Base-by-base conservation (phyloP, 1,140 invertebrate species). In the Apocrypta bakeri region DNA sequence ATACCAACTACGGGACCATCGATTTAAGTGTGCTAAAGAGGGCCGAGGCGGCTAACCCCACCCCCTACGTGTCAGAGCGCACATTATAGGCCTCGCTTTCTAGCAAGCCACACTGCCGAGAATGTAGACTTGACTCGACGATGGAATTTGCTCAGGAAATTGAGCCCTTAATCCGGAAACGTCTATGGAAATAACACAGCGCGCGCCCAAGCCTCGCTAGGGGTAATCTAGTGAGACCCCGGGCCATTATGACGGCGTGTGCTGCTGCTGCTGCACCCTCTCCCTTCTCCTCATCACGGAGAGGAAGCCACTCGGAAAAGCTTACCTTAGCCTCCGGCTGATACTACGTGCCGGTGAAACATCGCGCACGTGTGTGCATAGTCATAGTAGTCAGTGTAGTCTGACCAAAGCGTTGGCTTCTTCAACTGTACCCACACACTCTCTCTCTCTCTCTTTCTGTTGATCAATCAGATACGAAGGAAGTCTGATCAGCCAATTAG, bases 81-180 rank as follows among this genome's bases (percentile, higher is more conserved):
- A 56, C 33, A 37, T 37, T 42, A 42, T 56, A 56, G 48, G 48
- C 48, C 48, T 56, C 42, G 14, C 33, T 37, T 9, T 2, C 33
- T 4, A 2, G 9, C 69, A n/a, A 72, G 69, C 33, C 29, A 21
- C 21, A 40, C 69, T n/a, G 17, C 8, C 31, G 69, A n/a, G 31
- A 37, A 33, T 61, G 29, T 84, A 84, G 80, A 85, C 81, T 86
- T 84, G 83, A 56, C 48, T 56, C 48, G 48, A 56, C 48, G 48
- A 85, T 86, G 79, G 77, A 84, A 85, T 86, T 86, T 83, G 85
- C 78, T 42, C 71, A 84, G 85, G 86, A 87, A 87, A 87, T 86
- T 87, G 86, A 86, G 85, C 85, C 83, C 83, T 86, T 87, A 87
- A 87, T 87, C 81, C 83, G 83, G 79, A 84, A 85, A 85, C 81